Evolutionary conservation across 1,140 invertebrate genomes (phyloP).

Genomic region (Steinernema feltiae): DNA sequence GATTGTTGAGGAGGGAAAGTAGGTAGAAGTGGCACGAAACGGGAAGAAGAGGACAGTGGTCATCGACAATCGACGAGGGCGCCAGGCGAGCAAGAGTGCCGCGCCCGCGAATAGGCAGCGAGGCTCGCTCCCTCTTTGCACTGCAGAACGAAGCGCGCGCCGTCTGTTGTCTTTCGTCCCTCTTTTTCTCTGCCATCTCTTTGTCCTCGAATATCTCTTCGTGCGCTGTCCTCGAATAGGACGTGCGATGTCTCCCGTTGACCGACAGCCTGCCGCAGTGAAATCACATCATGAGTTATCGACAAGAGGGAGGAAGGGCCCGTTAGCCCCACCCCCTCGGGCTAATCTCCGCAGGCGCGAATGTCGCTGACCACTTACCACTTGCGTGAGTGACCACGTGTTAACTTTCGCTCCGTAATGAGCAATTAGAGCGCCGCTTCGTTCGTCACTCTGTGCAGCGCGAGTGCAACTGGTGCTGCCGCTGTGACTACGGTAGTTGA

Average conservation of each 20-base stretch:
- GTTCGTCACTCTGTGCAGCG: too few relatives aligned
- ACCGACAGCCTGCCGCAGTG: constrained; percentile 8
- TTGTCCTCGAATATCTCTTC: background rate
- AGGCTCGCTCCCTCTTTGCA: background rate
- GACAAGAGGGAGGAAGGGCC: background rate
- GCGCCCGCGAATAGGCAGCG: background rate
- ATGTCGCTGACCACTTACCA: background rate
- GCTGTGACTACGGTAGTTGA: too few relatives aligned
- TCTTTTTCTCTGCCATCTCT: background rate
- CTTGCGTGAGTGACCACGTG: background rate
- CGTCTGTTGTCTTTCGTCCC: background rate
- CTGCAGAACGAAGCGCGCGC: background rate
- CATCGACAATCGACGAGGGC: too few relatives aligned
- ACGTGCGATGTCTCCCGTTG: background rate
- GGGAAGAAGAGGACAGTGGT: background rate
- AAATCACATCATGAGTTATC: constrained; percentile 12
- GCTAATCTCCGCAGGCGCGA: background rate
- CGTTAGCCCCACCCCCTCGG: background rate
- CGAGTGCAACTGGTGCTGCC: too few relatives aligned
- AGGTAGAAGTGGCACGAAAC: constrained; percentile 12
- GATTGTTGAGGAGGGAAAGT: background rate
- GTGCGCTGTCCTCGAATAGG: background rate
- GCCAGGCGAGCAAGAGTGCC: too few relatives aligned
- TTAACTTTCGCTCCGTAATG: too few relatives aligned
- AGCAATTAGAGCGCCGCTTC: too few relatives aligned